These are phyloP conservation scores for Drosophila asahinai DNA, from an alignment of 1,140 invertebrate species.

Conservation along the genomic window DNA sequence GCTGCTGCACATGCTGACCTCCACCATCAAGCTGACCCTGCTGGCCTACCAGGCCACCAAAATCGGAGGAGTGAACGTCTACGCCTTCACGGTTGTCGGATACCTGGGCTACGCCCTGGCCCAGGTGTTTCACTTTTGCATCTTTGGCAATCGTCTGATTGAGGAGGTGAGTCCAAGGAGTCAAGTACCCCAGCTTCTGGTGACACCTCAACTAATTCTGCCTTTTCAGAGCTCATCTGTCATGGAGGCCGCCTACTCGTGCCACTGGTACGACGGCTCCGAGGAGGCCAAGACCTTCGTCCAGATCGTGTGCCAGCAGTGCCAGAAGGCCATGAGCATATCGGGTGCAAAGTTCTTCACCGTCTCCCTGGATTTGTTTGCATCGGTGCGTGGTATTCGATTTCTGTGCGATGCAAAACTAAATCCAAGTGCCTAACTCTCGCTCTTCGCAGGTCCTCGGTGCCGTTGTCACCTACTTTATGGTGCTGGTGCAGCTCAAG, in stretches of 20 bases:
- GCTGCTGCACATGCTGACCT: slow-evolving; percentile 92
- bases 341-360: slow-evolving; percentile 95
- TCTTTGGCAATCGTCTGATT: slow-evolving; percentile 93
- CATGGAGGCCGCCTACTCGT: slow-evolving; percentile 95
- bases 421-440: slow-evolving; percentile 30
- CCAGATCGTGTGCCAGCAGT: slow-evolving; percentile 95
- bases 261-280: slow-evolving; percentile 94
- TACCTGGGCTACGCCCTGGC: slow-evolving; percentile 92
- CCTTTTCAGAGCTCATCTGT: slow-evolving; percentile 91
- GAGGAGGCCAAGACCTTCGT: slow-evolving; percentile 95
- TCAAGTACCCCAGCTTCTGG: neutral
- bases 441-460: slow-evolving; percentile 89
- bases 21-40: slow-evolving; percentile 92
- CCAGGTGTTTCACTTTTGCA: slow-evolving; percentile 94
- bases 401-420: neutral
- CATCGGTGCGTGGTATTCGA: slow-evolving; percentile 88
- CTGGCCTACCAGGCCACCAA: slow-evolving; percentile 94
- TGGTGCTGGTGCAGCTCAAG: slow-evolving; percentile 94
- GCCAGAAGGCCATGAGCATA: slow-evolving; percentile 94
- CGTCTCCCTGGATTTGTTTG: slow-evolving; percentile 93
- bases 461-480: slow-evolving; percentile 95
- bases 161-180: slow-evolving; percentile 89
- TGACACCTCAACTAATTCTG: slow-evolving; percentile 2
- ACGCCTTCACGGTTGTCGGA: slow-evolving; percentile 91
- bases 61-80: slow-evolving; percentile 91